Base-by-base conservation (phyloP, 2,888 invertebrate species). In the Andrena marginata region DNA sequence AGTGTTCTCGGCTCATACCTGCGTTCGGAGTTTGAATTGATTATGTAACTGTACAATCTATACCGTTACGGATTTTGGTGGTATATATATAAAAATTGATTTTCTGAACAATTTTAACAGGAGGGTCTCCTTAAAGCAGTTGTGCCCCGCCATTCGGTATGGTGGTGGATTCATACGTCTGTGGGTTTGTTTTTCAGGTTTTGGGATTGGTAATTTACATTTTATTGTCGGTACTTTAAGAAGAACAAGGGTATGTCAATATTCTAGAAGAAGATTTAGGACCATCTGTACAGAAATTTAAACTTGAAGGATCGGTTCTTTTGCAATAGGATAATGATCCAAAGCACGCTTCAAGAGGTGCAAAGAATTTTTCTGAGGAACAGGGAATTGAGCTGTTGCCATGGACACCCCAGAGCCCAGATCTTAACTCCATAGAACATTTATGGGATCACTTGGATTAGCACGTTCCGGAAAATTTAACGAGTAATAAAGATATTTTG, bases 241-340 rank as follows among this genome's bases (percentile, higher is more conserved):
- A 35, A 35, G 10, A 48, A 23, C 8, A 35, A 16, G n/a, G 33
- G 42, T 60, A 70, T n/a, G 29, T 31, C 4, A 59, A 70, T 29
- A 60, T 70, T 69, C 35, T 42, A 10, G 8, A 23, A 20, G 2
- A 68, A 42, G 35, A 42, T 42, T 35, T 56, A 35, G 2, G 2
- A 3, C 23, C n/a, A 69, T 56, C 3, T 42, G 42, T 42, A 42
- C 42, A 42, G 42, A 13, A 42, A 42, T 42, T 42, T 42, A 42
- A 13, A 42, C 13, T 42, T 42, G 42, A 3, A 42, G 13, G 13
- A 42, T 13, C 13, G 13, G 1, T 13, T 20, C 2, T 16, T 35
- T 13, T 26, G 6, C 16, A 20, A 59, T 42, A 59, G 54, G 54
- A 68, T 31, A 68, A 54, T n/a, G 69, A 69, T 56, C 56, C 20